Evolutionary conservation across 2,888 invertebrate species (phyloP).

Genomic region (Spatulosminthurus flaviceps): DNA sequence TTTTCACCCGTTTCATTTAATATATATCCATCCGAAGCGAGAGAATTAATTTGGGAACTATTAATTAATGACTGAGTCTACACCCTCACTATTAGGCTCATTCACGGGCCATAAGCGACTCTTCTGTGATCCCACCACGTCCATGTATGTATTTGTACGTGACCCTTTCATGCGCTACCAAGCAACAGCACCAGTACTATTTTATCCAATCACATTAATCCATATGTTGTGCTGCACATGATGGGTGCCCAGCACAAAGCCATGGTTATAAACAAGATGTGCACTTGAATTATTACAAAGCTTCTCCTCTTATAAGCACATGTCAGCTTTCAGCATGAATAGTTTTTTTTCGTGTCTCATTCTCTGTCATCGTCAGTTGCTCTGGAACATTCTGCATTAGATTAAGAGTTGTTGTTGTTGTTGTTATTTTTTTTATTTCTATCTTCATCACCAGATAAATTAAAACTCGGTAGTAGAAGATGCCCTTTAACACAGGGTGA

Average conservation of each 20-base stretch:
- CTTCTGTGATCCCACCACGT: not conserved
- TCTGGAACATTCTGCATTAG: slow-evolving; percentile 36
- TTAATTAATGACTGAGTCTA: slow-evolving; percentile 36
- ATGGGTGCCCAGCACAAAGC: slow-evolving; percentile 38
- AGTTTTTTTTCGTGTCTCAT: slow-evolving; percentile 31
- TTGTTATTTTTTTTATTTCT: no score
- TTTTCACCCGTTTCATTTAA: slow-evolving; percentile 39
- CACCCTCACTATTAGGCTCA: slow-evolving; percentile 18
- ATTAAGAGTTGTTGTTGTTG: slow-evolving; percentile 25
- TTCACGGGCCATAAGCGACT: slow-evolving; percentile 6
- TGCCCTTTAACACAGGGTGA: not conserved
- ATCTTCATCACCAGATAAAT: not conserved
- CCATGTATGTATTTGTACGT: not conserved
- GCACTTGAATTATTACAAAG: not conserved
- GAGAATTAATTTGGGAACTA: slow-evolving; percentile 43
- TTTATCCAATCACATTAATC: slow-evolving; percentile 21
- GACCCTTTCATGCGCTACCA: not conserved
- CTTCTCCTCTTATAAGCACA: slow-evolving; percentile 7
- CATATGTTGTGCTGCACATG: slow-evolving; percentile 23
- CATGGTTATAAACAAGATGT: slow-evolving; percentile 15
- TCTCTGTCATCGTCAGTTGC: slow-evolving; percentile 42
- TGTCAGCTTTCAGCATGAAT: slow-evolving; percentile 27
- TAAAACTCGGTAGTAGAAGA: slow-evolving; percentile 12
- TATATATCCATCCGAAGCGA: slow-evolving; percentile 32
- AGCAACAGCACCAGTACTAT: slow-evolving; percentile 5